Conservation (phyloP, 2,113 vertebrate species). For the Alaudala cheleensis region DNA sequence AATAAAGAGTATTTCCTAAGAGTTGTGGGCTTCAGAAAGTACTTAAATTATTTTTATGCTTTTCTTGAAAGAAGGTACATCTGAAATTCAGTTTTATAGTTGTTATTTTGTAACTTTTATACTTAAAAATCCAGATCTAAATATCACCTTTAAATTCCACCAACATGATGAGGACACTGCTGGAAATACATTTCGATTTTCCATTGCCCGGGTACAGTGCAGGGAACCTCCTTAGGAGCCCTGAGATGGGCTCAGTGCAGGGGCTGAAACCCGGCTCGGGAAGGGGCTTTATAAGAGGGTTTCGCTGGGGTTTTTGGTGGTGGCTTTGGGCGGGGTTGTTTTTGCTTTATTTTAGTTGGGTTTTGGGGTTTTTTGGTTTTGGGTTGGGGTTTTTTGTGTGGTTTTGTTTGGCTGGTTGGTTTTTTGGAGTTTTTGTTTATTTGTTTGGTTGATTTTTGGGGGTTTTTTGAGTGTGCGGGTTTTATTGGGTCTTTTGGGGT, state of each 20-base stretch:
- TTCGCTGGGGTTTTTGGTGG: accelerated
- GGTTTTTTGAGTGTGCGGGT: accelerated
- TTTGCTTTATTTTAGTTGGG: not conserved
- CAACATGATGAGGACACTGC: not conserved
- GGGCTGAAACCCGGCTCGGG: accelerated
- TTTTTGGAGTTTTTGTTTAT: not conserved
- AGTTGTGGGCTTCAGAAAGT: not conserved
- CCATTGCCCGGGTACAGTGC: too few relatives aligned
- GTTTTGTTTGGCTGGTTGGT: not conserved
- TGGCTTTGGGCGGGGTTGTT: not conserved
- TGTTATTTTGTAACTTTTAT: not conserved
- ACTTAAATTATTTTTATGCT: not conserved
- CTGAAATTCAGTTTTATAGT: not conserved
- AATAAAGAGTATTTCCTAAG: not conserved
- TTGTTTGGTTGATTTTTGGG: not conserved
- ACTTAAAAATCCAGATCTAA: not conserved
- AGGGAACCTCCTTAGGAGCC: accelerated
- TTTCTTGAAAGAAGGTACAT: not conserved
- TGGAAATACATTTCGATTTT: not conserved
- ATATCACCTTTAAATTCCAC: not conserved
- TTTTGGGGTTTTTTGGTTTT: not conserved
- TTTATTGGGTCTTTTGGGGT: not conserved
- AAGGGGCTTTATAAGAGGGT: not conserved
- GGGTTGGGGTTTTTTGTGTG: not conserved
- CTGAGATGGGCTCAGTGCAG: accelerated